Base-by-base conservation (phyloP, 2,888 invertebrate genomes). In the Agrochola lota region DNA sequence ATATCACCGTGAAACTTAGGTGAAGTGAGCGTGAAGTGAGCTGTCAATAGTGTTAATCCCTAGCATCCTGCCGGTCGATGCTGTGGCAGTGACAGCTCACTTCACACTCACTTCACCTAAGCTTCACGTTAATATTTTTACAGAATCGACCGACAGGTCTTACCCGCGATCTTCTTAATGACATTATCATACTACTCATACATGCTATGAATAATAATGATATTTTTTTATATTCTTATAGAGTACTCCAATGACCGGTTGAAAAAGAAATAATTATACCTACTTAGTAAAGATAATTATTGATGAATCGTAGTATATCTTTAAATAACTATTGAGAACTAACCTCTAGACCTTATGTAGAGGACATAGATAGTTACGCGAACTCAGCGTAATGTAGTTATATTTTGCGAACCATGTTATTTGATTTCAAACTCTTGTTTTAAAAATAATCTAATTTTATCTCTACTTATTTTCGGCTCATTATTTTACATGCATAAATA, bases 271-370 rank as follows among this genome's bases (percentile, higher is more conserved):
- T 15, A 6, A 26, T 26, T 2, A 11, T n/a, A 6, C 40, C 40
- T 40, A 40, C 59, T 26, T 59, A 5, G 30, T 49, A 23, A 30
- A 23, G 9, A 23, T 15, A n/a, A n/a, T n/a, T n/a, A 60, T 20
- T 46, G 17, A 30, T 68, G 30, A 9, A 30, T 30, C 2, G 26
- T 15, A 43, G 55, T 20, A 40, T 43, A 40, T 30, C 4, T 30
- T 60, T 8, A 40, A 73, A n/a, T 20, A 46, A 17, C 11, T 2
- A 20, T 20, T 55, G 6, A 17, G 26, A 20, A 20, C 46, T 46
- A 46, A 35, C 75, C 57, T 74, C 20, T n/a, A 74, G 11, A 74
- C 20, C n/a, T 3, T 12, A 43, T 17, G 46, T n/a, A 20, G n/a
- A 74, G 46, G n/a, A 9, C 74, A 30, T 12, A 12, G 1, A 9